Evolutionary conservation across 2,797 vertebrate genomes (phyloP), one percentile per base, ranked within the genome.

Genomic region (Esox masquinongy): DNA sequence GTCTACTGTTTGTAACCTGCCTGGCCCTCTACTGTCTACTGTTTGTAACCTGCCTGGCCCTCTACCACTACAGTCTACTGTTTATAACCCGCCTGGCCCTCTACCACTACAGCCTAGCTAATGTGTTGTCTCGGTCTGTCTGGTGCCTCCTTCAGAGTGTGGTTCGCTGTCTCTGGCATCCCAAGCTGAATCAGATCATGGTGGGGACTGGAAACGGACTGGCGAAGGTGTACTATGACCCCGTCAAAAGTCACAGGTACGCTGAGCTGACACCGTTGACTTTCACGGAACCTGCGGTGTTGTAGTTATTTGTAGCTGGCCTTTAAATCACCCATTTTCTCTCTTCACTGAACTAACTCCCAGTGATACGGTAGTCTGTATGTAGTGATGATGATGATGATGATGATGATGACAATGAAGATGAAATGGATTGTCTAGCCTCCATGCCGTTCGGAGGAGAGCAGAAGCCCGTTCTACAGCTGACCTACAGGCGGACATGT

Each of bases 181-280:
- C 97, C 5, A 99, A 99, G 86, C 92, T 99, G 76, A 99, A 99
- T 86, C 98, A 99, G 91, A 96, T 99, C 83, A 98, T 99, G 96
- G 96, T 96, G 86, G 98, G 97, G 80, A 99, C 97, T n/a, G 95
- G 92, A 75, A 97, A 97, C 14, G 98, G 98, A 75, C 84, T 97
- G 87, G 96, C 95, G 68, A 98, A 97, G 91, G 97, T 99, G 11
- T 99, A 99, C 85, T 99, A 99, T 24, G 97, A 99, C 88, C 97
- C 97, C 39, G 85, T 96, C 81, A 97, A 94, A 91, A 99, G 98
- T 84, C 97, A 99, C 91, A 98, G 98, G 98, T 98, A 93, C 0
- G 12, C 49, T 26, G 47, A n/a, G 19, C 15, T 14, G 17, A 22
- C 39, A 51, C 34, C 43, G n/a, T 56, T 22, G 9, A 11, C n/a